Percentiles rank a stretch among this genome's conserved stretches.
These are phyloP conservation scores for Bothrops jararaca DNA, from an alignment of 2,113 vertebrate genomes.

Conservation along the genomic window DNA sequence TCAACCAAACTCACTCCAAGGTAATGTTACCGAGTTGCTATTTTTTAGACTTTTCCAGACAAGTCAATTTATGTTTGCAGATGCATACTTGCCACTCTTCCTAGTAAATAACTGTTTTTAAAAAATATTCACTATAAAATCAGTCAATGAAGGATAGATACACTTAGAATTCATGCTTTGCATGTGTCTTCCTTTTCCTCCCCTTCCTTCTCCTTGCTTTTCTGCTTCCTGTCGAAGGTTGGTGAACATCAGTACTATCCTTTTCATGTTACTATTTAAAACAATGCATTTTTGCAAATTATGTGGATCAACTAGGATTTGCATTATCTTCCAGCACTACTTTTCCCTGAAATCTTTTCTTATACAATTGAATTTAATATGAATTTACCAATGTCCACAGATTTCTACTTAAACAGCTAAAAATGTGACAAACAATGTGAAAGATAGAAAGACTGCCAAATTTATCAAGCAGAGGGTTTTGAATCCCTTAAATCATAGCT, in stretches of 20 bases:
- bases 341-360: neutral
- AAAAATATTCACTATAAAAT: neutral
- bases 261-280: neutral
- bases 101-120: neutral
- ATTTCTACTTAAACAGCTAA: neutral
- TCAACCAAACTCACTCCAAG: neutral
- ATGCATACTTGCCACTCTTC: neutral
- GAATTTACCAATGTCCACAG: neutral
- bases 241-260: neutral
- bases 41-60: neutral
- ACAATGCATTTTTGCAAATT: neutral
- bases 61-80: neutral
- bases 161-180: neutral
- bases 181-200: neutral
- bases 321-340: neutral
- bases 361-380: neutral
- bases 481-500: neutral
- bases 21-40: neutral
- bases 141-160: neutral
- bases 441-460: neutral
- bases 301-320: neutral
- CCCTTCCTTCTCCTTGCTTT: neutral
- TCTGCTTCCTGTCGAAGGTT: neutral
- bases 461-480: neutral
- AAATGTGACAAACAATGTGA: neutral